Evolutionary conservation across 92 coral and sea anemone species (phyloP), one percentile per base, ranked within the genome.

Genomic region (Metridium senile): DNA sequence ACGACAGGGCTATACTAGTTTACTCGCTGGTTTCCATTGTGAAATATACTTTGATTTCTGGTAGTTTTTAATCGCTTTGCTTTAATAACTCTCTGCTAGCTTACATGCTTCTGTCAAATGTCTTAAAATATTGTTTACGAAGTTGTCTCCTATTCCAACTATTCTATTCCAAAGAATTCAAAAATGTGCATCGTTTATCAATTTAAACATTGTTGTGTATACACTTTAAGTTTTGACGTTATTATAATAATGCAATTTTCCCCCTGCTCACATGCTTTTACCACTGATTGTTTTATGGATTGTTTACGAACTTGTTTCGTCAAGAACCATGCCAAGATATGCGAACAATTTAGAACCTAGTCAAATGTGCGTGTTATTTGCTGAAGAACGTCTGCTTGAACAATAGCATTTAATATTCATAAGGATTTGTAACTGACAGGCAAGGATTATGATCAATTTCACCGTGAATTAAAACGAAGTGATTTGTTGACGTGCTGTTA

Each of bases 401-500:
- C 77, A 77, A 56, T 32, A 66, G 66, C 76, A 56, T 56, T 58
- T 67, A 71, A 77, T 45, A 71, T 34, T 47, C 54, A 71, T 76
- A 79, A 66, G 71, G 75, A 52, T 77, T 72, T 56, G 31, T 58
- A 64, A 77, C 45, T 32, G 87, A 81, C 87, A 82, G 58, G 52
- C 59, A 20, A 28, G 79, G 80, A 78, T 77, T 77, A 87, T 82
- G 78, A 76, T 64, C 77, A 72, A 81, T 82, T 87, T 76, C 79
- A 74, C 59, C 70, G 21, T 81, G 76, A 81, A 65, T 77, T 67
- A 74, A 74, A 63, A 61, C 71, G 76, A 76, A 86, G 91, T 85
- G 89, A 70, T 76, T 51, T 82, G 82, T 82, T 89, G 93, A 91
- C 97, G 90, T 51, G 66, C 65, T 91, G 87, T 91, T 91, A 88